Percentiles rank a stretch among this genome's conserved stretches.
Evolutionary conservation across 2,113 vertebrate species (phyloP).

Genomic region (Mixornis gularis): DNA sequence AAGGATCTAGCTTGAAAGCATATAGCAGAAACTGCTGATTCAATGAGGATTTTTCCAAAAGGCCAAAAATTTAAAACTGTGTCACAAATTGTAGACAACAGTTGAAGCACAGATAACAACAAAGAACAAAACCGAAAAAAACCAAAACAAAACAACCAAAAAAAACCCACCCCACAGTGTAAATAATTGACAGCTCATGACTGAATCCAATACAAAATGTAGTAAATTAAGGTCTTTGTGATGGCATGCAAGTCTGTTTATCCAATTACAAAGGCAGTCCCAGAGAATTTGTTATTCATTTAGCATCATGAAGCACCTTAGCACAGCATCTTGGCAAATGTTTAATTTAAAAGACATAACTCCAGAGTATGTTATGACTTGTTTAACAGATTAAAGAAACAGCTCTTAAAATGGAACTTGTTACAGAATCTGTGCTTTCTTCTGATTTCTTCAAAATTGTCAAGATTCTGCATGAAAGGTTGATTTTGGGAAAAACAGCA

Average conservation of each 20-base stretch:
- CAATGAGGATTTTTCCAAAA: background rate
- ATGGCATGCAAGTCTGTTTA: background rate
- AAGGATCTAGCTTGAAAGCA: background rate
- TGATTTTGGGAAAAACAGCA: background rate
- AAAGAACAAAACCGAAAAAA: background rate
- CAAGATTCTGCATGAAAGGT: background rate
- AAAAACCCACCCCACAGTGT: background rate
- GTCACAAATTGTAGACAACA: background rate
- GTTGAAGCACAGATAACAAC: background rate
- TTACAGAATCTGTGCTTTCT: background rate
- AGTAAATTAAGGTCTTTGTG: background rate
- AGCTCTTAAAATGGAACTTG: background rate
- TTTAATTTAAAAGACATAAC: conserved; percentile 11
- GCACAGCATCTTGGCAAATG: background rate
- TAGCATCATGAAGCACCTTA: background rate
- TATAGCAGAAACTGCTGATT: background rate
- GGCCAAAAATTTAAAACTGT: background rate
- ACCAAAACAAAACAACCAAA: background rate
- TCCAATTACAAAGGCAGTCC: background rate
- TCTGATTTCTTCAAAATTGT: background rate
- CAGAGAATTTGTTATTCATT: background rate
- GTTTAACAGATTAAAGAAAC: conserved; percentile 5
- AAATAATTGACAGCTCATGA: background rate
- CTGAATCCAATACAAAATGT: background rate
- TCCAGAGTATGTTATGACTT: background rate